Evolutionary conservation across 2,888 invertebrate species (phyloP), one percentile per base, ranked within the genome.

Genomic region (Calliopum simillimum): DNA sequence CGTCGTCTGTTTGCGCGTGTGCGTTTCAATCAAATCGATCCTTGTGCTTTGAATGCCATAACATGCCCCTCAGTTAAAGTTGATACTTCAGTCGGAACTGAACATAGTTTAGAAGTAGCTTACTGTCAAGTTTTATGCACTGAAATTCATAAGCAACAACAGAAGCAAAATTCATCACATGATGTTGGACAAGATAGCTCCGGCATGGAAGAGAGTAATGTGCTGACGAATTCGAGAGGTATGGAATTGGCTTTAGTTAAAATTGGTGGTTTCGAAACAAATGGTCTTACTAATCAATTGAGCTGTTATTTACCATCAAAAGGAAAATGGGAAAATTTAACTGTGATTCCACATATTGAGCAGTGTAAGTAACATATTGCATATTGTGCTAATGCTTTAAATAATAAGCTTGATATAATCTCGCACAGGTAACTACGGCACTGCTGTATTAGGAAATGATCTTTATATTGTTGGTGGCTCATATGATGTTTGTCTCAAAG

Each of bases 401-500:
- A 8, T 53, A 4, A 53, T 11, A 13, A 19, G 16, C 19, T 21
- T 23, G 19, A 21, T 23, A 1, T 53, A 19, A 16, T 25, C 47
- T 16, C 14, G 53, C 72, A 46, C 51, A 83, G 82, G 84, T 72
- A 92, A 92, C 81, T 92, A 91, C 83, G 92, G 92, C 2, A 89
- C 91, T 8, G 89, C 91, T 8, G 91, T 92, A 0, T 84, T 91
- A 12, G 89, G 90, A 73, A 93, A 93, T 79, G 89, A 91, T 77
- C 85, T 93, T 14, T 93, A 90, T 78, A 89, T 92, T 4, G 89
- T 92, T 14, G 93, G 92, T 14, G 93, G 92, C 1, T 92, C 92
- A 76, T 92, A 91, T 79, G 91, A 92, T 82, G 90, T 91, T 62
- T 89, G 88, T 43, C 82, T 91, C 65, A 83, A 84, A 67, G 92